Evolutionary conservation across 2,113 vertebrate genomes (phyloP), one percentile per base, ranked within the genome.

Genomic region (Paratilapia polleni): DNA sequence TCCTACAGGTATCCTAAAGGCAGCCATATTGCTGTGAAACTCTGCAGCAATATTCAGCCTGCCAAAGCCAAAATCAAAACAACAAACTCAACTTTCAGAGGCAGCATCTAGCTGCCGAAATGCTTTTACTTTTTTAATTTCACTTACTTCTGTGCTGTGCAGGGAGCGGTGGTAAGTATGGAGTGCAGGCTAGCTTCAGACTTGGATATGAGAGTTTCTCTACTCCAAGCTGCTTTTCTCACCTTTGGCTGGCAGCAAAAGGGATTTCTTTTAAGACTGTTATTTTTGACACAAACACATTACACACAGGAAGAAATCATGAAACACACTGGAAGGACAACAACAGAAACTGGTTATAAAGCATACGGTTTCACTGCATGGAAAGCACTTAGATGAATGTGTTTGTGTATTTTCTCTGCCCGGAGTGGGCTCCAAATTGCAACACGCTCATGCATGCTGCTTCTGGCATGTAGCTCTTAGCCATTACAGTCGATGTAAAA

Each of bases 221-320:
- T 68, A 83, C 81, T 91, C 88, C 89, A 88, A 94, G 91, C 74
- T 91, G 90, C 92, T 92, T 89, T 63, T 81, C 85, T 90, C 63
- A 66, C 62, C 90, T 92, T 75, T 90, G 83, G 80, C 92, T 73
- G 77, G 77, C 10, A 80, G 85, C 83, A 36, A 80, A 31, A n/a
- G 6, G 19, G 0, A 14, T 56, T 17, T 47, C 4, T 4, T 22
- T 11, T 26, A n/a, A 17, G 17, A 9, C 79, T 26, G 20, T 36
- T 54, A 73, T 61, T 81, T 5, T 11, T 43, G 60, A 43, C 61
- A 57, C 24, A 78, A 62, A 80, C 28, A 77, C 68, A 59, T 64
- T 4, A 57, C 82, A 59, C 3, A 78, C 14, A 58, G 24, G 22
- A 2, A 31, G 38, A 12, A 78, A 61, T 9, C n/a, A 13, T 60